phyloP scores from a whole-genome alignment of 2,888 invertebrate genomes.

The Pachliopta kotzebuea region DNA sequence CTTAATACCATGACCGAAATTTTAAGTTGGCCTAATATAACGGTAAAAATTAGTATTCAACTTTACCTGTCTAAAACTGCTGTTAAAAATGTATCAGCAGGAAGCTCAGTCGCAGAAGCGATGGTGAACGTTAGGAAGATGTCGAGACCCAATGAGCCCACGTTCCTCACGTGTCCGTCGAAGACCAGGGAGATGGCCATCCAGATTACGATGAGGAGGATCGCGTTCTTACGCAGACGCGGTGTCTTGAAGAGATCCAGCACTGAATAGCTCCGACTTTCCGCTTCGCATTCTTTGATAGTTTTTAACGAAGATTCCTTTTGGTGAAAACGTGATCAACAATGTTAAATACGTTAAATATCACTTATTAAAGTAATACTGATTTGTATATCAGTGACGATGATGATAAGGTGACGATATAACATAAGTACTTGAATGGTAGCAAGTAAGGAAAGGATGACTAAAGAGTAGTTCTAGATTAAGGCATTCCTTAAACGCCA shows the following conservation, averaged over 20 bases:
- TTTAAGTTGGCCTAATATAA: too few species aligned
- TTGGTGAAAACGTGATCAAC: too few species aligned
- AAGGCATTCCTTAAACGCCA: too few species aligned
- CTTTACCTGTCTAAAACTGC: constrained; percentile 82
- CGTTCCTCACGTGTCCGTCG: constrained; percentile 93
- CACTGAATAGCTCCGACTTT: constrained; percentile 87
- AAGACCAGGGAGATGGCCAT: constrained; percentile 94
- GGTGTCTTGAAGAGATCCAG: constrained; percentile 90
- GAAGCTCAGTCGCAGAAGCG: constrained; percentile 90
- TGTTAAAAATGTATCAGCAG: constrained; percentile 91
- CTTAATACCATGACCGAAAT: too few species aligned
- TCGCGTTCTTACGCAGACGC: constrained; percentile 86
- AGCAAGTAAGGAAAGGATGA: too few species aligned
- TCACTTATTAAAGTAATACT: too few species aligned
- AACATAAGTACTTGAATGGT: too few species aligned
- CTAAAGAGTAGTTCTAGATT: too few species aligned
- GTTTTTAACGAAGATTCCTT: constrained; percentile 84
- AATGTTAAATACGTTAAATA: too few species aligned
- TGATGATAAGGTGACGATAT: too few species aligned
- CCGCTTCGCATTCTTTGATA: constrained; percentile 86
- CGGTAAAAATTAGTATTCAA: neutral
- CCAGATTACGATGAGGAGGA: constrained; percentile 91
- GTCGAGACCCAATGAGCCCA: constrained; percentile 89
- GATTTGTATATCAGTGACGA: too few species aligned
- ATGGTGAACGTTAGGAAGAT: constrained; percentile 93